These are phyloP conservation scores for Jaculus jaculus DNA, from an alignment of 2,113 vertebrate genomes.

Conservation along the genomic window DNA sequence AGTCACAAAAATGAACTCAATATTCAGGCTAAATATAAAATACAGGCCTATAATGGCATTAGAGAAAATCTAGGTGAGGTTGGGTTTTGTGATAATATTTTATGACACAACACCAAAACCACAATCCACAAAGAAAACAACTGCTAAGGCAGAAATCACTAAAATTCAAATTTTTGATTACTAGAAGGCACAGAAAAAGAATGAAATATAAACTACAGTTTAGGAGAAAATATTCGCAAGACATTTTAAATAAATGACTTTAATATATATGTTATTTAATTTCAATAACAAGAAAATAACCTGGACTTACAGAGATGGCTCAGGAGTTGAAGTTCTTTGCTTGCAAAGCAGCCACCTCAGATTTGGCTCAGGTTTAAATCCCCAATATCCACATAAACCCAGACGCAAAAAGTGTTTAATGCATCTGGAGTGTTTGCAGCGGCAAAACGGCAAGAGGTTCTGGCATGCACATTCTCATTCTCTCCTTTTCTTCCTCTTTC, in stretches of 20 bases:
- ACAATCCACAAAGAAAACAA: background rate
- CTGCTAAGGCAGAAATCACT: background rate
- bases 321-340: no score
- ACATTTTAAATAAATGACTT: background rate
- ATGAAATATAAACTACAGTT: background rate
- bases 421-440: no score
- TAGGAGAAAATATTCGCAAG: background rate
- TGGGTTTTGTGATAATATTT: background rate
- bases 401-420: no score
- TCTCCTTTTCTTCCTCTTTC: no score
- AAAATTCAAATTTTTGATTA: background rate
- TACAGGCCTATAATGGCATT: background rate
- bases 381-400: no score
- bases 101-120: background rate
- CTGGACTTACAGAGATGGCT: no score
- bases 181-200: background rate
- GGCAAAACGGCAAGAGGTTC: no score
- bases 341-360: no score
- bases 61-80: background rate
- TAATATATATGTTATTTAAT: background rate
- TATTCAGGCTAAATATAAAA: background rate
- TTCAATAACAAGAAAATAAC: background rate
- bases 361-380: no score
- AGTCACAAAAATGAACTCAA: background rate
- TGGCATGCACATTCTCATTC: no score